A percentile compares a stretch with the other conserved stretches of the same genome.
Conservation (phyloP, 2,113 vertebrate genomes). For the Pachycephala philippinensis region DNA sequence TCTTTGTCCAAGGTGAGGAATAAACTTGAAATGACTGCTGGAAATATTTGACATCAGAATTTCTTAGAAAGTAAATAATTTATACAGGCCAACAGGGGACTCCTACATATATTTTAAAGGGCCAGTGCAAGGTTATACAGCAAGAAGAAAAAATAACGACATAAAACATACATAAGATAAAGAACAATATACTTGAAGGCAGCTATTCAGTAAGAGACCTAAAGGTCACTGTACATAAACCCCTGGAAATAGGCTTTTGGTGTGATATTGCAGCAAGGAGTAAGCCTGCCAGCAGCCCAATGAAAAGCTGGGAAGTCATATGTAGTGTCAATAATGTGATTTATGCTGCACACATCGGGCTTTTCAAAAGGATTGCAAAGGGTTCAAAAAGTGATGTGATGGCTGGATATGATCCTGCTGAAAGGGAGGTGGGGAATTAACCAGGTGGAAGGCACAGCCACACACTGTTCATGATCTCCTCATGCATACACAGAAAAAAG, state of each 20-base stretch:
- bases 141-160: background rate
- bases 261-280: background rate
- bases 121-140: background rate
- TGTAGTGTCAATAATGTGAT: background rate
- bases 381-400: background rate
- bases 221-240: background rate
- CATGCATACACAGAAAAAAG: background rate
- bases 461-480: background rate
- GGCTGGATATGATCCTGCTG: background rate
- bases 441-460: background rate
- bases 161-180: background rate
- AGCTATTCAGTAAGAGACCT: background rate
- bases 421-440: background rate
- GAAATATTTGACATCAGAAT: background rate
- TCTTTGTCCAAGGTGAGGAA: background rate
- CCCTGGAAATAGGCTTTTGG: background rate
- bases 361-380: background rate
- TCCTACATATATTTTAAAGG: background rate
- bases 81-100: background rate
- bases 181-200: background rate
- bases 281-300: background rate
- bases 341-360: background rate
- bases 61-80: background rate
- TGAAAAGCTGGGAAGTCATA: background rate
- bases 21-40: background rate